Percentiles rank a stretch among this genome's conserved stretches.
phyloP scores from a whole-genome alignment of 2,797 vertebrate species.

The Acanthornis magna region DNA sequence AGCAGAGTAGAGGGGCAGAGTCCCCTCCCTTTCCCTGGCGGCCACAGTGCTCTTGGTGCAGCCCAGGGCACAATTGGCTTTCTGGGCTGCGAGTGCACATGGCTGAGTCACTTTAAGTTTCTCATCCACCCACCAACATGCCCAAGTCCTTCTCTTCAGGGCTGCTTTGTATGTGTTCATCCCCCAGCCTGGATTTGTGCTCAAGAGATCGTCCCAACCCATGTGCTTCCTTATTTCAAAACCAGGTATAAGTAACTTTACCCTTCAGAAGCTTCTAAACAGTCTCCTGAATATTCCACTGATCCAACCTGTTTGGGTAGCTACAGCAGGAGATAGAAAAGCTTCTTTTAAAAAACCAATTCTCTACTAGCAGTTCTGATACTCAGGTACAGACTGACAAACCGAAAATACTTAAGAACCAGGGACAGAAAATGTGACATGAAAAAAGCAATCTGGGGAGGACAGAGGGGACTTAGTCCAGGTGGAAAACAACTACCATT shows the following conservation, averaged over 20 bases:
- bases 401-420: neutral
- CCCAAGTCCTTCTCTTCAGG: neutral
- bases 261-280: neutral
- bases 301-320: neutral
- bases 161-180: neutral
- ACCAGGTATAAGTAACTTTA: neutral
- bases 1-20: neutral
- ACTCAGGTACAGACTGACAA: neutral
- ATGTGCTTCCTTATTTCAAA: neutral
- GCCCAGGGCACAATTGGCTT: neutral
- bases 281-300: neutral
- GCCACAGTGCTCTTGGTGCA: neutral
- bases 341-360: neutral
- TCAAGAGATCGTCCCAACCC: neutral
- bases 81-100: neutral
- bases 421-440: neutral
- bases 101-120: neutral
- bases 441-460: neutral
- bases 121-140: neutral
- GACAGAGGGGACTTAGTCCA: neutral
- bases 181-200: neutral
- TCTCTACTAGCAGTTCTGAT: neutral
- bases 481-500: neutral
- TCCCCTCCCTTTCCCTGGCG: neutral
- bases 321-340: neutral